These are phyloP conservation scores for Lycocerus yunnanus DNA, from an alignment of 2,888 invertebrate genomes.

Conservation along the genomic window DNA sequence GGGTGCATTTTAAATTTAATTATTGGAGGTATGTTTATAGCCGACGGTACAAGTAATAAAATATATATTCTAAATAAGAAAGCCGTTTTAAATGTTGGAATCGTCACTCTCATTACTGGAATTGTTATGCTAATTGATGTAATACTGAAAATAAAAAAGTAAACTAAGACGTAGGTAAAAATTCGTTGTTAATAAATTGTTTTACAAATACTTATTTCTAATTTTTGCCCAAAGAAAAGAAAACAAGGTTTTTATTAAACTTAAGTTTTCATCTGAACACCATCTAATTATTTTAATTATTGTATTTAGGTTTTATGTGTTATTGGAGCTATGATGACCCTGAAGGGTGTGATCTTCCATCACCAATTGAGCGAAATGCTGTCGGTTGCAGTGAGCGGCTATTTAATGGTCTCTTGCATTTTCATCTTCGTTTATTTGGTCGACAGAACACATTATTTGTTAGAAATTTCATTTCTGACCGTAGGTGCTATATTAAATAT, in stretches of 20 bases:
- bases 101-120: background rate
- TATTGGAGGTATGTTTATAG: conserved; percentile 1
- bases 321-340: background rate
- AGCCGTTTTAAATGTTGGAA: background rate
- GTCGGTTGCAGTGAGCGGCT: background rate
- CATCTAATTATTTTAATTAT: background rate
- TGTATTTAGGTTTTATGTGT: background rate
- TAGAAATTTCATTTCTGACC: background rate
- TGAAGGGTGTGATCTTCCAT: background rate
- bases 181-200: background rate
- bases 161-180: background rate
- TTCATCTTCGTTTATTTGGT: conserved; percentile 1
- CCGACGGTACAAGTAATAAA: background rate
- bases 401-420: background rate
- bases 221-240: background rate
- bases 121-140: background rate
- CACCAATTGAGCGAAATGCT: background rate
- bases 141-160: background rate
- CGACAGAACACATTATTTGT: background rate
- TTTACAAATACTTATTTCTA: background rate
- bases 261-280: background rate
- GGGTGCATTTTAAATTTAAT: conserved; percentile 24
- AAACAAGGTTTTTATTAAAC: background rate
- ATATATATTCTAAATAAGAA: background rate
- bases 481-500: conserved; percentile 6